Base-by-base conservation (phyloP, 1,140 invertebrate genomes). In the Ladona fulva region DNA sequence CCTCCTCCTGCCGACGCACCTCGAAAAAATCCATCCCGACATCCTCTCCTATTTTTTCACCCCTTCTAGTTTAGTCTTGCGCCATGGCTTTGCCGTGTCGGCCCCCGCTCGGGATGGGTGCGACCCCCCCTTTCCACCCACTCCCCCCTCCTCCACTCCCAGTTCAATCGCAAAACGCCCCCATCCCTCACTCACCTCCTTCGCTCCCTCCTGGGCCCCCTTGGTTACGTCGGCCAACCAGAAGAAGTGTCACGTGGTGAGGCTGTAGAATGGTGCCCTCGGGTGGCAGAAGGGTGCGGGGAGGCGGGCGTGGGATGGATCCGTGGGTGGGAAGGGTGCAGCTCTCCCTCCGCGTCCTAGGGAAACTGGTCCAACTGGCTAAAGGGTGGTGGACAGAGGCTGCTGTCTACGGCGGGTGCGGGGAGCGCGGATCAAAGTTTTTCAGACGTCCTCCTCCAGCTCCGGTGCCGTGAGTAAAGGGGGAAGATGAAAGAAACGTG, bases 311-410 rank as follows among this genome's bases (percentile, higher is more conserved):
- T 52, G 44, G 44, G 10, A 52, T 52, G 44, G 10, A 19, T 52
- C 19, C 19, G 52, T 66, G 52, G 14, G 52, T 66, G n/a, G 44
- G 44, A 52, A 19, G 10, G 10, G 10, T 52, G 44, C 44, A 19
- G 44, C 44, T 19, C 44, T 10, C 44, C 44, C 44, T 52, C 52
- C 12, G 52, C 52, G 12, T 16, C 52, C 52, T 22, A 16, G 52
- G 52, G 52, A 66, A 66, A 66, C 52, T 66, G 52, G 52, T 66
- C 52, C 52, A 66, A 66, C 52, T 66, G 52, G 52, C 52, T 66
- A 52, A 52, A 52, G 44, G 44, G 52, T 66, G 52, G 52, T 66
- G 52, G 52, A 66, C 52, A 66, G 3, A 66, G 52, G 52, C 29
- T 37, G 3, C 29, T 37, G 29, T 37, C n/a, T n/a, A n/a, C n/a